Conservation (phyloP, 2,797 vertebrate genomes). For the Decapterus maruadsi region DNA sequence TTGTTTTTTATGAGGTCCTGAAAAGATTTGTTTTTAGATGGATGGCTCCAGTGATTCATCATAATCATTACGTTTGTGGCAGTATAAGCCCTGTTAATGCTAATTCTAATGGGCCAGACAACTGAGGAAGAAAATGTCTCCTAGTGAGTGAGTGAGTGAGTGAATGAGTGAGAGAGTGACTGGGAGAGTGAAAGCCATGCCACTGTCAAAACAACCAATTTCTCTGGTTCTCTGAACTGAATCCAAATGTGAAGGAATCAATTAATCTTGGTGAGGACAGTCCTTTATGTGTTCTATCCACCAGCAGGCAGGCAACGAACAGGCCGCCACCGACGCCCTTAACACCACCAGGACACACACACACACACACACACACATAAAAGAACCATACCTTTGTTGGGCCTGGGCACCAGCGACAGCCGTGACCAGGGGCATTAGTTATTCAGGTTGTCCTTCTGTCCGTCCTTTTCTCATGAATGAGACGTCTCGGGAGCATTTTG, state of each 20-base stretch:
- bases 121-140: not conserved
- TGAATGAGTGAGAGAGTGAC: constrained; percentile 27
- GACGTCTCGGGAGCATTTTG: not conserved
- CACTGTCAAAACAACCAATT: constrained; percentile 78
- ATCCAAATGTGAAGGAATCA: constrained; percentile 78
- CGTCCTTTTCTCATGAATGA: not conserved
- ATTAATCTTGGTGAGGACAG: constrained; percentile 74
- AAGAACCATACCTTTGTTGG: constrained; percentile 18
- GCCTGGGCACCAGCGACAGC: not conserved
- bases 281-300: constrained; percentile 69
- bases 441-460: not conserved
- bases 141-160: constrained; percentile 8
- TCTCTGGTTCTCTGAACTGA: constrained; percentile 76
- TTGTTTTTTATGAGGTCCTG: constrained; percentile 37
- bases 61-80: constrained; percentile 32
- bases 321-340: constrained; percentile 38
- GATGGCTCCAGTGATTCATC: constrained; percentile 13
- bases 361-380: constrained; percentile 16
- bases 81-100: constrained; percentile 34
- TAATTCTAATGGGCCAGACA: constrained; percentile 34
- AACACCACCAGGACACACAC: constrained; percentile 23
- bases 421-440: too few species aligned
- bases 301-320: constrained; percentile 54
- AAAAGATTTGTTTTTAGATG: constrained; percentile 20
- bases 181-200: constrained; percentile 45